Evolutionary conservation across 2,113 vertebrate species (phyloP).

Genomic region (Rhinoderma darwinii): DNA sequence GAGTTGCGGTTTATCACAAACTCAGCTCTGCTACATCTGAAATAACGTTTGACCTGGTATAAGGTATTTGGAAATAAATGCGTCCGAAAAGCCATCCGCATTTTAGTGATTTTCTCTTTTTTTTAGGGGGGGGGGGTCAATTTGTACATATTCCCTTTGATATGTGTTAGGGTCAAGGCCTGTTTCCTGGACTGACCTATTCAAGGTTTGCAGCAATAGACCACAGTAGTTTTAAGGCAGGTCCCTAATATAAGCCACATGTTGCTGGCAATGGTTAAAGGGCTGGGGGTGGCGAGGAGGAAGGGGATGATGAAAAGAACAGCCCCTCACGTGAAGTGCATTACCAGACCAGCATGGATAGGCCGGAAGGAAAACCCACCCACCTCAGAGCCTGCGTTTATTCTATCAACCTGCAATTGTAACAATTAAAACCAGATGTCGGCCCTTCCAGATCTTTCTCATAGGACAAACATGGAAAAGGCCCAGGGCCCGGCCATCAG

Average conservation of each 20-base stretch:
- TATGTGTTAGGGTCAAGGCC: conserved; percentile 48
- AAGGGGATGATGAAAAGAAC: conserved; percentile 75
- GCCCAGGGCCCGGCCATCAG: conserved; percentile 81
- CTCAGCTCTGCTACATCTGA: neutral
- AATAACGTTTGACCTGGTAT: neutral
- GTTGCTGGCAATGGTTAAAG: conserved; percentile 66
- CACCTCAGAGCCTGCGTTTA: conserved; percentile 83
- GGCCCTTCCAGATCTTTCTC: conserved; percentile 82
- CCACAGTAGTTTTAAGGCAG: conserved; percentile 76
- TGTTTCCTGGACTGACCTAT: conserved; percentile 62
- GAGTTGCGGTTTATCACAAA: too few relatives aligned
- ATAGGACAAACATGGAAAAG: conserved; percentile 79
- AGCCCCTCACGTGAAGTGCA: conserved; percentile 72
- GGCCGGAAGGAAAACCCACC: conserved; percentile 95
- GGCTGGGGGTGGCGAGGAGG: conserved; percentile 62
- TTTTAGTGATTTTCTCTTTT: neutral
- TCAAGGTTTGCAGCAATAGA: conserved; percentile 69
- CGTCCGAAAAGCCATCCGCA: neutral
- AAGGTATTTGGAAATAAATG: neutral
- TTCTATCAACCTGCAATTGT: conserved; percentile 94
- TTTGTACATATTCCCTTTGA: conserved; percentile 50
- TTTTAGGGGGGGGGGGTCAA: neutral
- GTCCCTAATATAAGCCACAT: conserved; percentile 82
- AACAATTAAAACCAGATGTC: conserved; percentile 90
- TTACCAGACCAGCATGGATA: conserved; percentile 73